These are phyloP conservation scores for Diadegma fenestrale DNA, from an alignment of 2,888 invertebrate species.

Conservation along the genomic window DNA sequence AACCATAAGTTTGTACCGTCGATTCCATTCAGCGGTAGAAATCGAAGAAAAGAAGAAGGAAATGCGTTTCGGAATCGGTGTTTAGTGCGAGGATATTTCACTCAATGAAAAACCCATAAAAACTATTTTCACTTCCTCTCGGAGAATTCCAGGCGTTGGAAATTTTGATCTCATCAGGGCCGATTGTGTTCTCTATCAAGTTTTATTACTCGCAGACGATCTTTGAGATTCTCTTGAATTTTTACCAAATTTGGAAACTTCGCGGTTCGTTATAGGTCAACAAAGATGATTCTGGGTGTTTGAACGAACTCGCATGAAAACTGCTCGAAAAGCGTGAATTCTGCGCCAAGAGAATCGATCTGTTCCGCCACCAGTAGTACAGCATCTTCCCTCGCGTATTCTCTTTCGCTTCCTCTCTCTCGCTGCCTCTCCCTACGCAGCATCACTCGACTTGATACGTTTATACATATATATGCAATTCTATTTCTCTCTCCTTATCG, in stretches of 20 bases:
- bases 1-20: neutral
- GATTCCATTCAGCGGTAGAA: neutral
- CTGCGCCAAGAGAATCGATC: slow-evolving; percentile 69
- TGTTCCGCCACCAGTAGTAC: slow-evolving; percentile 50
- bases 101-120: neutral
- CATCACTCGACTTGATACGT: slow-evolving; percentile 29
- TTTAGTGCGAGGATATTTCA: neutral
- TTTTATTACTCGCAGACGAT: neutral
- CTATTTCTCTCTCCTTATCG: slow-evolving; percentile 37
- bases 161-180: neutral
- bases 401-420: slow-evolving; percentile 25
- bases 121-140: neutral
- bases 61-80: neutral
- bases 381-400: slow-evolving; percentile 54
- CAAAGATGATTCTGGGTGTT: neutral
- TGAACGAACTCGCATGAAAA: slow-evolving; percentile 23
- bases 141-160: neutral
- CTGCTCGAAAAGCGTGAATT: slow-evolving; percentile 63
- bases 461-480: slow-evolving; percentile 15
- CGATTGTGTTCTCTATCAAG: neutral
- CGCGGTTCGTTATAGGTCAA: neutral
- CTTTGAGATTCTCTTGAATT: neutral
- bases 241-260: neutral
- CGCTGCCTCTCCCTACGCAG: slow-evolving; percentile 13
- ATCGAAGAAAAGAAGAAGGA: neutral